These are phyloP conservation scores for Bacillus rossius DNA, from an alignment of 1,140 invertebrate genomes.

Conservation along the genomic window DNA sequence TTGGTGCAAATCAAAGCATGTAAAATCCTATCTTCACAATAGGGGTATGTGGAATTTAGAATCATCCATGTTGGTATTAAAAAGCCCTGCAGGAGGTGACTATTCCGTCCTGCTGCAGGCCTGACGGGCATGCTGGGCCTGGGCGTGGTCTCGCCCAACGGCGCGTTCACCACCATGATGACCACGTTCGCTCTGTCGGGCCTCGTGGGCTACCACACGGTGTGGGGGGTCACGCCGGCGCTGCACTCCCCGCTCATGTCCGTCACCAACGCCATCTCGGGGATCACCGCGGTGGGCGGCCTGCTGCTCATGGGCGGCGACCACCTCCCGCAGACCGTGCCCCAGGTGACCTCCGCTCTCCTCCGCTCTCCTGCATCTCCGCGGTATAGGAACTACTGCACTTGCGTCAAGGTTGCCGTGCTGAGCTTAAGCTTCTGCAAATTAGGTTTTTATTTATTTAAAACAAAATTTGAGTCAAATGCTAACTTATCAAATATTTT, in stretches of 20 bases:
- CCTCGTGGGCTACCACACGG: slow-evolving; percentile 86
- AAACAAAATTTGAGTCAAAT: too few species aligned
- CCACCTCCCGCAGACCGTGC: slow-evolving; percentile 60
- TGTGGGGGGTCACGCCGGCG: slow-evolving; percentile 88
- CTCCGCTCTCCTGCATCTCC: too few species aligned
- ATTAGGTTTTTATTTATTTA: too few species aligned
- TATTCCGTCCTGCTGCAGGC: slow-evolving; percentile 50
- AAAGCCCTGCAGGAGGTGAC: too few species aligned
- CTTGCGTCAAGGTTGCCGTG: too few species aligned
- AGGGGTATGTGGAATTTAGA: too few species aligned
- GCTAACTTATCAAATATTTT: too few species aligned
- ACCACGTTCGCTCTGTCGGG: slow-evolving; percentile 78
- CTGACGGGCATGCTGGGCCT: slow-evolving; percentile 62
- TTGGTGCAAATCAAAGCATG: too few species aligned
- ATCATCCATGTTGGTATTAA: too few species aligned
- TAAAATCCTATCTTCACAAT: too few species aligned
- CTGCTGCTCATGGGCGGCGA: slow-evolving; percentile 76
- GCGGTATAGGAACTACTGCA: too few species aligned
- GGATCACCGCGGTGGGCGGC: slow-evolving; percentile 86
- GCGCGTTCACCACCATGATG: slow-evolving; percentile 80
- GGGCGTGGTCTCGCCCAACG: slow-evolving; percentile 71
- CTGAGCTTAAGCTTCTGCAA: too few species aligned
- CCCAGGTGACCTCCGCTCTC: slow-evolving; percentile 48
- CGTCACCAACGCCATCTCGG: slow-evolving; percentile 89
- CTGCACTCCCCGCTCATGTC: slow-evolving; percentile 90